These are phyloP conservation scores for Urophycis tenuis DNA, from an alignment of 2,797 vertebrate species.

Conservation along the genomic window DNA sequence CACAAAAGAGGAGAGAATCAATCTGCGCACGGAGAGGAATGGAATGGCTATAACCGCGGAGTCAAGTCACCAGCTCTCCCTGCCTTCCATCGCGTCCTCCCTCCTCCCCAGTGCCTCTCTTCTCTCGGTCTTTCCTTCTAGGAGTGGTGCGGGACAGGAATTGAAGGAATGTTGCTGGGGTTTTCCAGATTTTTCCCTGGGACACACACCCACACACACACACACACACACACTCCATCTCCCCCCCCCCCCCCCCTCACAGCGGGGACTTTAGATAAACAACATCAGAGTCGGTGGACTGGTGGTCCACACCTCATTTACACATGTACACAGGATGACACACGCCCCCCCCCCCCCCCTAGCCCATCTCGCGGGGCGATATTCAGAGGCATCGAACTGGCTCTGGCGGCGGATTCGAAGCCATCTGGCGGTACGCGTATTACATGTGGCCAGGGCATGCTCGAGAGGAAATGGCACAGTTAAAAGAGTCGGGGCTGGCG, in stretches of 20 bases:
- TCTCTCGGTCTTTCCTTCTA: constrained; percentile 42
- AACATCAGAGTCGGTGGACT: constrained; percentile 18
- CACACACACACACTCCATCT: not conserved
- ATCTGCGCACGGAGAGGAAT: constrained; percentile 19
- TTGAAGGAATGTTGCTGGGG: constrained; percentile 68
- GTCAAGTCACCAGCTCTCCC: constrained; percentile 38
- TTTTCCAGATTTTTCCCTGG: constrained; percentile 59
- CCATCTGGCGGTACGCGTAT: constrained; percentile 18
- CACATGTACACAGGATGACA: constrained; percentile 23
- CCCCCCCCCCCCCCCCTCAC: constrained; percentile 20
- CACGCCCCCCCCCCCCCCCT: not conserved
- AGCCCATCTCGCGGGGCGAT: not conserved
- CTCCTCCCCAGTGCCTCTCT: constrained; percentile 41
- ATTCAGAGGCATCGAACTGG: not conserved
- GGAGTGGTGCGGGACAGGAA: constrained; percentile 60
- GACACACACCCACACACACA: constrained; percentile 26
- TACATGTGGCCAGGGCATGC: constrained; percentile 56
- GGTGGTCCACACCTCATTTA: constrained; percentile 14
- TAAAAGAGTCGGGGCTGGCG: constrained; percentile 48
- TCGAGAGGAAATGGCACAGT: constrained; percentile 34
- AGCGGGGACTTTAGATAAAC: constrained; percentile 10
- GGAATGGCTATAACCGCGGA: constrained; percentile 37
- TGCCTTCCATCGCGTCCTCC: constrained; percentile 30
- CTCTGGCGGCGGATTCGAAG: not conserved
- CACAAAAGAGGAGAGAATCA: constrained; percentile 30